Evolutionary conservation across 2,888 invertebrate genomes (phyloP).

Genomic region (Brassicogethes aeneus): DNA sequence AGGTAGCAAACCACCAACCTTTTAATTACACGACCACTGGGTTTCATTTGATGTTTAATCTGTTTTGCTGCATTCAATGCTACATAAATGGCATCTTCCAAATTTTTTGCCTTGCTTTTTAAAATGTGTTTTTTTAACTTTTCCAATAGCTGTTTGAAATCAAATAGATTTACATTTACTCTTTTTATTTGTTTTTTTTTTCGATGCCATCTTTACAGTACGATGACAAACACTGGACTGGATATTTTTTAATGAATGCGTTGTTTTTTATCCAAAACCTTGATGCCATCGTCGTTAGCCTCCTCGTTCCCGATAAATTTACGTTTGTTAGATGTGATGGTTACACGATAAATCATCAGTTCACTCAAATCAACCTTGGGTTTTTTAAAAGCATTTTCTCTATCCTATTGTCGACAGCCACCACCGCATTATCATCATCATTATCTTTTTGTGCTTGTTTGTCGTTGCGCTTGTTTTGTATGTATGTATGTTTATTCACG

Average conservation of each 20-base stretch:
- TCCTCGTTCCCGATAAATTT: background rate
- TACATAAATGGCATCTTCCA: too few species aligned
- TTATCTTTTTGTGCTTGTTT: background rate
- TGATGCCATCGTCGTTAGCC: background rate
- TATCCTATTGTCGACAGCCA: background rate
- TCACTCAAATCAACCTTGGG: background rate
- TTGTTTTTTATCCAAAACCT: background rate
- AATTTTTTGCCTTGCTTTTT: too few species aligned
- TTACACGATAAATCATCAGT: background rate
- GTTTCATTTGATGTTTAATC: too few species aligned
- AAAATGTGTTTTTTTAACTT: background rate
- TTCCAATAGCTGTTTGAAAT: background rate
- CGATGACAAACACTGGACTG: background rate
- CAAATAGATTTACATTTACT: background rate
- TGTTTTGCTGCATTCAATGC: too few species aligned
- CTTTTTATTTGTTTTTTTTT: background rate
- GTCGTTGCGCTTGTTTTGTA: background rate
- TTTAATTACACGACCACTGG: background rate
- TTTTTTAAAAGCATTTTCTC: background rate
- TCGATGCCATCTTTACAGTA: background rate
- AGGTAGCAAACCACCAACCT: slow-evolving; percentile 26
- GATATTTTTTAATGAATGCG: background rate
- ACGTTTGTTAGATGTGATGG: background rate
- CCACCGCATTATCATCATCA: background rate
- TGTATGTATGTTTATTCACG: background rate